Base-by-base conservation (phyloP, 2,888 invertebrate genomes). In the Melolontha melolontha region DNA sequence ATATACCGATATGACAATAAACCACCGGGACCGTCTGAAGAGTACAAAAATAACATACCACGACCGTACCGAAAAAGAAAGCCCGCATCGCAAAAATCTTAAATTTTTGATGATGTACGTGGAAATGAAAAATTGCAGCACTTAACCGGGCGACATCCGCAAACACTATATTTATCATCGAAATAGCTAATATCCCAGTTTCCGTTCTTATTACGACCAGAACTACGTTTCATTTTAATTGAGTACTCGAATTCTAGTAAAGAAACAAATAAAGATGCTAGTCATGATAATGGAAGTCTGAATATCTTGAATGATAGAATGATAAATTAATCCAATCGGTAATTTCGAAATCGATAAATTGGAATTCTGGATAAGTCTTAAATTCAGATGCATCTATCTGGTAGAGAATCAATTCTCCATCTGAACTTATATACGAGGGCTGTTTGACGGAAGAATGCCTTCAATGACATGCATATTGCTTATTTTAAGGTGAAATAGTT, bases 81-180 rank as follows among this genome's bases (percentile, higher is more conserved):
- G 5, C n/a, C 16, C 40, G 2, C 40, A 40, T 17, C 40, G 41
- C 40, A 55, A 63, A 63, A 50, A 50, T 52, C 29, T 66, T 55
- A 66, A 66, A 66, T 55, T 66, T 55, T 49, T 55, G 44, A 49
- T 55, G 66, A 66, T 55, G 55, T 55, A 66, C 49, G 55, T 44
- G 55, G 55, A 27, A 54, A 54, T 66, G 66, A 55, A 55, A 66
- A 66, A 66, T 66, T 39, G 47, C 47, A 44, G 55, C 66, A 55
- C 66, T 66, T 66, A 66, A 22, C 47, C 47, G 54, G 47, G 40
- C 14, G 55, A 55, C 55, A 55, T 11, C 17, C 11, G 17, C 16
- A 14, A 55, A 17, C 55, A 41, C 17, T 55, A 55, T 40, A 55
- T 55, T 55, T 41, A 17, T 55, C 55, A 55, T 41, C 17, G 55